phyloP scores from a whole-genome alignment of 2,888 invertebrate genomes.

The Cantharis nigra region DNA sequence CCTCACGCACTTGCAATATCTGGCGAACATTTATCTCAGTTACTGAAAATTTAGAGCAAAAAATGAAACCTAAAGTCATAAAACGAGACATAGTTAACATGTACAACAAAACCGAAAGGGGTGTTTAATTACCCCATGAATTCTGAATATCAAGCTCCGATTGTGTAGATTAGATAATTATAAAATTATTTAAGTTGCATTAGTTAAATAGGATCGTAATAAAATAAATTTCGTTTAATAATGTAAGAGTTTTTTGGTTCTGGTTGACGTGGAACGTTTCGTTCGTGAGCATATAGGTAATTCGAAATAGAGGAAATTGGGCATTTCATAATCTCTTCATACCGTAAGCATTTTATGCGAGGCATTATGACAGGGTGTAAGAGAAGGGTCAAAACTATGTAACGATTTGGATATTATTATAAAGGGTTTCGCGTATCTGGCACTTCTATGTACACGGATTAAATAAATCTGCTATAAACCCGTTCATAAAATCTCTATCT shows the following conservation, averaged over 20 bases:
- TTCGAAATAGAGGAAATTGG: constrained; percentile 12
- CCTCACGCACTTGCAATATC: background rate
- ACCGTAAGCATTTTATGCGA: constrained; percentile 44
- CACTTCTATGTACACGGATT: constrained; percentile 48
- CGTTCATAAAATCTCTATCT: constrained; percentile 50
- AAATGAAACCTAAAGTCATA: background rate
- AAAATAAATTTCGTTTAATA: background rate
- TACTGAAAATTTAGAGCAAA: background rate
- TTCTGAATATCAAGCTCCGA: background rate
- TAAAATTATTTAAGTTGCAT: background rate
- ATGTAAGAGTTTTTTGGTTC: background rate
- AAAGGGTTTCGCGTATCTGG: constrained; percentile 40
- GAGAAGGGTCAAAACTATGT: constrained; percentile 38
- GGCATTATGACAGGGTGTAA: constrained; percentile 36
- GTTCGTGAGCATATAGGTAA: background rate
- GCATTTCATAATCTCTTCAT: constrained; percentile 38
- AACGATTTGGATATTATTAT: constrained; percentile 40
- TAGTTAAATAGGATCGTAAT: background rate
- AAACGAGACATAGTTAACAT: background rate
- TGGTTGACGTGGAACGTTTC: background rate
- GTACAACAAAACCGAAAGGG: background rate
- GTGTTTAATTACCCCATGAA: background rate
- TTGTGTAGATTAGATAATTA: background rate
- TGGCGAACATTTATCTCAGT: background rate
- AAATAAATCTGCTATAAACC: constrained; percentile 48